Evolutionary conservation across 2,888 invertebrate species (phyloP).

Genomic region (Athalia rosae): DNA sequence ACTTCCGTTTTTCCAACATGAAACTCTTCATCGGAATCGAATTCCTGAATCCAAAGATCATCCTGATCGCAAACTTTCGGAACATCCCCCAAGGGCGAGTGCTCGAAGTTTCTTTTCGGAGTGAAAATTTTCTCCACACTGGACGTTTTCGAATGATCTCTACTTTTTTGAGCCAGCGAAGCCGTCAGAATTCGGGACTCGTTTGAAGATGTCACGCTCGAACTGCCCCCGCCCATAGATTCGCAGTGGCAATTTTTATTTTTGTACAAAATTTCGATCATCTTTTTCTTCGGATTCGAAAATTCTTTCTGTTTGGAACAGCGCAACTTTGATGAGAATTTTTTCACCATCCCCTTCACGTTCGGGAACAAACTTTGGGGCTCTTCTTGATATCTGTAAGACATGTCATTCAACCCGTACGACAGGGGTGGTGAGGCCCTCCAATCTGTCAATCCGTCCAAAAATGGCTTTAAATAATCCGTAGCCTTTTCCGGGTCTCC

Average conservation of each 20-base stretch:
- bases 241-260: conserved; percentile 55
- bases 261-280: conserved; percentile 54
- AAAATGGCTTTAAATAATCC: conserved; percentile 12
- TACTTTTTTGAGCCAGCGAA: conserved; percentile 1
- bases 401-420: conserved; percentile 10
- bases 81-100: conserved; percentile 2
- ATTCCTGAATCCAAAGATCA: conserved; percentile 52
- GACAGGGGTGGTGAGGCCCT: background rate
- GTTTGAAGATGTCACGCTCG: conserved; percentile 25
- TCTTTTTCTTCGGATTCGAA: conserved; percentile 21
- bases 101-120: background rate
- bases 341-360: conserved; percentile 54
- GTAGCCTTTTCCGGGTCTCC: background rate
- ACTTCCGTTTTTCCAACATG: conserved; percentile 18
- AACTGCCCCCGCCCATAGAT: conserved; percentile 46
- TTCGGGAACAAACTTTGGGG: conserved; percentile 46
- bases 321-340: conserved; percentile 53
- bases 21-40: conserved; percentile 33
- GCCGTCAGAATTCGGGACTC: conserved; percentile 10
- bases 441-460: conserved; percentile 14
- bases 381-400: conserved; percentile 33
- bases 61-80: conserved; percentile 48
- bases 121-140: background rate
- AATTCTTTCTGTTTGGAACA: conserved; percentile 22
- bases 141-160: conserved; percentile 1